Conservation (phyloP, 2,888 invertebrate genomes). For the Eristalis arbustorum region DNA sequence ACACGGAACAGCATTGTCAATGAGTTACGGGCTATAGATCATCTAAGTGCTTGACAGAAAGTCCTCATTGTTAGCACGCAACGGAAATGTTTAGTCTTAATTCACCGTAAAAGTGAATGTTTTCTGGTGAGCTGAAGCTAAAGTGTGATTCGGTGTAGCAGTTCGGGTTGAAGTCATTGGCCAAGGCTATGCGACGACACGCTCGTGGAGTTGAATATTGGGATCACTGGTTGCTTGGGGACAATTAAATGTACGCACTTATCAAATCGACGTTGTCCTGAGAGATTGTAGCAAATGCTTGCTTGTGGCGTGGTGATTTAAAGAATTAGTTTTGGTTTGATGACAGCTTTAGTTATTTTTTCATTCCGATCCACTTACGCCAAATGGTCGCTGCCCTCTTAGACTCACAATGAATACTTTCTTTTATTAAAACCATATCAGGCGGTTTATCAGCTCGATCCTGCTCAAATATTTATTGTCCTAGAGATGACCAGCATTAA, state of each 20-base stretch:
- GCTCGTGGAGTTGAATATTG: neutral
- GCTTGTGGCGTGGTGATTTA: too few relatives aligned
- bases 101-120: neutral
- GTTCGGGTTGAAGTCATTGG: neutral
- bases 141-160: neutral
- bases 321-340: neutral
- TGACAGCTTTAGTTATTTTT: too few relatives aligned
- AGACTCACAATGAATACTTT: too few relatives aligned
- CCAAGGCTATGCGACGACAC: neutral
- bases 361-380: too few relatives aligned
- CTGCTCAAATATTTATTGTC: too few relatives aligned
- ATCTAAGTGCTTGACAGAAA: neutral
- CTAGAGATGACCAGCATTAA: too few relatives aligned
- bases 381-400: too few relatives aligned
- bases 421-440: too few relatives aligned
- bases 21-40: conserved; percentile 4
- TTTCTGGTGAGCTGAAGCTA: neutral
- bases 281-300: neutral
- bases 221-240: neutral
- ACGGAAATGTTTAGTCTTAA: neutral
- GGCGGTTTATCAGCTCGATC: too few relatives aligned
- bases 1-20: conserved; percentile 10
- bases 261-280: neutral
- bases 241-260: neutral
- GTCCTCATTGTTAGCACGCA: neutral